phyloP scores from a whole-genome alignment of 2,113 vertebrate genomes.

The Chaetops frenatus region DNA sequence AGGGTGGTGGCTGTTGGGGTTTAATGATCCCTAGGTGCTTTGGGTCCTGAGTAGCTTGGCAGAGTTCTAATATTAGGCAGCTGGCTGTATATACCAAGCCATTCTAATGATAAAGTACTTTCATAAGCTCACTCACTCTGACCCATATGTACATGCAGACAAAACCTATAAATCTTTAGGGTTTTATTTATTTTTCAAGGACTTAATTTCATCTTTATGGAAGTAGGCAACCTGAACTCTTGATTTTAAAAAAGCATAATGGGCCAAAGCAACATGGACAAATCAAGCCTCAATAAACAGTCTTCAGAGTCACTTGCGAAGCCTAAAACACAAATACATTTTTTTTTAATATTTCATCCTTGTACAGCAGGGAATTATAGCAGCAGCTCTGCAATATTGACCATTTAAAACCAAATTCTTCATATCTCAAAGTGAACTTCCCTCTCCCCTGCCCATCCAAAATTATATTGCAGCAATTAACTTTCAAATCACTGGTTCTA shows the following conservation, averaged over 20 bases:
- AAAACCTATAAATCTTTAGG: neutral
- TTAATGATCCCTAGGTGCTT: neutral
- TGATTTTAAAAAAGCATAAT: neutral
- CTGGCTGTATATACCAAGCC: neutral
- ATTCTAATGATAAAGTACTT: neutral
- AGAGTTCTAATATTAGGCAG: neutral
- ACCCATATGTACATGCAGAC: neutral
- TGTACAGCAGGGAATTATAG: neutral
- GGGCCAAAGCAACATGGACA: neutral
- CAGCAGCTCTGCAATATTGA: neutral
- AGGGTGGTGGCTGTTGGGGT: neutral
- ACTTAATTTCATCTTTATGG: neutral
- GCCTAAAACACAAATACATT: neutral
- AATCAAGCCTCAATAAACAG: neutral
- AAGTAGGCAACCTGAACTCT: neutral
- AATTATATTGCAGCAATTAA: neutral
- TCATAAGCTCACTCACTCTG: neutral
- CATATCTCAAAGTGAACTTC: neutral
- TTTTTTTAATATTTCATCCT: neutral
- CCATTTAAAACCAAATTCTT: neutral
- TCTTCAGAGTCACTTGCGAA: neutral
- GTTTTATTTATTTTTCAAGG: neutral
- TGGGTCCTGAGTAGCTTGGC: neutral
- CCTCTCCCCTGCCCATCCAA: neutral
- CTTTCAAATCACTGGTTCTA: neutral